Conservation (phyloP, 2,113 vertebrate species). For the Gavialis gangeticus region DNA sequence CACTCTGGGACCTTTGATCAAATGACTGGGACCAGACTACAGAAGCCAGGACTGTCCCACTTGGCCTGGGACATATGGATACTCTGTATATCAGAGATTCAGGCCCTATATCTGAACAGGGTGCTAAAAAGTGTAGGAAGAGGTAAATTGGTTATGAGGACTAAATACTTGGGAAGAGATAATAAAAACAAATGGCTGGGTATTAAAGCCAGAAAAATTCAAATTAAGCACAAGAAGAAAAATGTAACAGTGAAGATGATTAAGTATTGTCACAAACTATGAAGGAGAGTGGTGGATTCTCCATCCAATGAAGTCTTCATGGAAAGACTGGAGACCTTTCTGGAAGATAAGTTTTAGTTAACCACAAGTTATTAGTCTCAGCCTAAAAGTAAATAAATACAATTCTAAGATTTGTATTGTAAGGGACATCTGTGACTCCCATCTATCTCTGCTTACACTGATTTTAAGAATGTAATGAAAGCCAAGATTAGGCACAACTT, state of each 20-base stretch:
- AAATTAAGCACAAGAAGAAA: neutral
- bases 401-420: neutral
- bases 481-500: neutral
- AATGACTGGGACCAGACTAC: too few species aligned
- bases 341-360: neutral
- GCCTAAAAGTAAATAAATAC: neutral
- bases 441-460: neutral
- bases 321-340: accelerated
- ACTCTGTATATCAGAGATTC: neutral
- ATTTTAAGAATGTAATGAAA: neutral
- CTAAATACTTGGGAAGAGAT: neutral
- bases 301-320: neutral
- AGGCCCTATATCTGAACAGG: neutral
- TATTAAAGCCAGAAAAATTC: accelerated
- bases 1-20: too few species aligned
- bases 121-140: too few species aligned
- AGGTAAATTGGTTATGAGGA: neutral
- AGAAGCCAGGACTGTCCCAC: too few species aligned
- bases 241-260: neutral
- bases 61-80: too few species aligned
- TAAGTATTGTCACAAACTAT: neutral
- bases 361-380: neutral
- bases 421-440: too few species aligned
- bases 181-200: neutral
- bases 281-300: neutral